Evolutionary conservation across 2,113 vertebrate genomes (phyloP).

Genomic region (Bettongia penicillata): DNA sequence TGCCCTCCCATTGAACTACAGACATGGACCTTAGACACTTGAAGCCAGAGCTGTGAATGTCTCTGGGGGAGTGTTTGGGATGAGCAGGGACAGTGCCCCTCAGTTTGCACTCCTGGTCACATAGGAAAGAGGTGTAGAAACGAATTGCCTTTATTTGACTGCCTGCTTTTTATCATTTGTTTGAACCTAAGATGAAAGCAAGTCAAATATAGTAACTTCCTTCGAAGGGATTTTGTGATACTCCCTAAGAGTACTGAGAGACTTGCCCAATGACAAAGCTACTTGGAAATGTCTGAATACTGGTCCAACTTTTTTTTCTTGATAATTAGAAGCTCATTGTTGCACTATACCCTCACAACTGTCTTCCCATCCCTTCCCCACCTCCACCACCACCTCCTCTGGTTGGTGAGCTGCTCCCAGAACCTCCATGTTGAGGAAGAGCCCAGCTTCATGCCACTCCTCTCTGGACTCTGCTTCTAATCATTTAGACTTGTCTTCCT

Average conservation of each 20-base stretch:
- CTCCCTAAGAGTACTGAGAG: not conserved
- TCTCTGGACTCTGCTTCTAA: too few species aligned
- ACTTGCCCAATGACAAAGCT: not conserved
- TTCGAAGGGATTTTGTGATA: not conserved
- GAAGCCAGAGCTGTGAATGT: not conserved
- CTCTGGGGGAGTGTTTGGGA: not conserved
- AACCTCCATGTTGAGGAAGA: too few species aligned
- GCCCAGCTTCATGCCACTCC: too few species aligned
- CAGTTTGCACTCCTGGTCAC: not conserved
- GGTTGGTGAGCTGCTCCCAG: too few species aligned
- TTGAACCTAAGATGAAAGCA: not conserved
- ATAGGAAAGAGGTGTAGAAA: not conserved
- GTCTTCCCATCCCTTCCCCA: too few species aligned
- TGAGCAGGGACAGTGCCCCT: rapidly evolving
- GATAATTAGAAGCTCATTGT: not conserved
- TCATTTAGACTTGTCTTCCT: too few species aligned
- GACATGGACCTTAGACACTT: not conserved
- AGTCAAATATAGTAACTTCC: not conserved
- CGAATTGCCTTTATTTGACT: not conserved
- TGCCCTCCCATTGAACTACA: not conserved
- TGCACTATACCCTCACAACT: not conserved
- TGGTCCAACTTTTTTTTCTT: not conserved
- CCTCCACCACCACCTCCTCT: too few species aligned
- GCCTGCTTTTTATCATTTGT: not conserved
- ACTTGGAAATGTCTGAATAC: not conserved